Base-by-base conservation (phyloP, 2,113 vertebrate genomes). In the Trematocara macrostoma region DNA sequence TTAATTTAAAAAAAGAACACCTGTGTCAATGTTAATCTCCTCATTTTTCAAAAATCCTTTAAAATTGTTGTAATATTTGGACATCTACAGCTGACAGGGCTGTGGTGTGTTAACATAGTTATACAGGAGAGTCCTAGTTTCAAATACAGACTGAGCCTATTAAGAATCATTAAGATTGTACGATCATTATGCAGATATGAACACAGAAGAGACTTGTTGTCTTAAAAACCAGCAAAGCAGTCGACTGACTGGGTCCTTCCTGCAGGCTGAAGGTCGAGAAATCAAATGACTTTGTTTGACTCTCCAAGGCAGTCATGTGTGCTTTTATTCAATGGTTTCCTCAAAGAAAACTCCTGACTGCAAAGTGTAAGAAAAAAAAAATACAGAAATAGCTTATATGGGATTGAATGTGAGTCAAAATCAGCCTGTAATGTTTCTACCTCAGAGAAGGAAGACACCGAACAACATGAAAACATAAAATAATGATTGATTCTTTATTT, bases 201-300 rank as follows among this genome's bases (percentile, higher is more conserved):
- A 49, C 26, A 76, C 4, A 76, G 45, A 90, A 82, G 84, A 15
- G 79, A 29, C 18, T 55, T 10, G 5, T 81, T 91, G 80, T 89
- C 85, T 64, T 81, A 42, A 80, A 78, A 81, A 26, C 80, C 80
- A 88, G 56, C 29, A 4, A n/a, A 86, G 74, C 45, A 78, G 81
- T 26, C 4, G 35, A 79, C 8, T 3, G 6, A 10, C 61, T 80
- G 29, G 6, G 42, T 45, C 40, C 2, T 87, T 10, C 47, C 84
- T 91, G 56, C 71, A 49, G 80, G 79, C 55, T 90, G 85, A 90
- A 88, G 85, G 89, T 87, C 11, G 86, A 79, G 31, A 86, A 91
- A 92, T 91, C 88, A 89, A 91, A 87, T 85, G 89, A 89, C 89
- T 92, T 71, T 92, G 71, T 90, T 90, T 91, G 86, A 91, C 90